These are phyloP conservation scores for Masnerella sp. DNA, from an alignment of 2,888 invertebrate genomes.

Conservation along the genomic window DNA sequence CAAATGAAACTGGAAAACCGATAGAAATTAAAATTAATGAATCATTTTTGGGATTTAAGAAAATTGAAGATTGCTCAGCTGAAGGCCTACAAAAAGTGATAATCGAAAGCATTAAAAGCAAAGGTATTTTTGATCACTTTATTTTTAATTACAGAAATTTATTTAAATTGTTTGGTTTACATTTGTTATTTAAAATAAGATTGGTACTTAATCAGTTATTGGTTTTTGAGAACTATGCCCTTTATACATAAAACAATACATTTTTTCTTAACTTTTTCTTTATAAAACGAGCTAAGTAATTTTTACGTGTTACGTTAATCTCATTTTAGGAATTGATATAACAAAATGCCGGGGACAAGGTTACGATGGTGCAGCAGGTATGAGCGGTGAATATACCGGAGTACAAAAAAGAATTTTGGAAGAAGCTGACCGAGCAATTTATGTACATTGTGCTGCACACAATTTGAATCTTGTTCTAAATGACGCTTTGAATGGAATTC, in stretches of 20 bases:
- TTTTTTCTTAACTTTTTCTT: neutral
- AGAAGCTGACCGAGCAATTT: constrained; percentile 38
- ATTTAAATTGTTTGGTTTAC: too few relatives aligned
- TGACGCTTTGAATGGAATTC: constrained; percentile 31
- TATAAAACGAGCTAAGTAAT: neutral
- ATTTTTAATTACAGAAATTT: too few relatives aligned
- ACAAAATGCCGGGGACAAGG: constrained; percentile 56
- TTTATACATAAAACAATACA: too few relatives aligned
- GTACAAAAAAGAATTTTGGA: constrained; percentile 47
- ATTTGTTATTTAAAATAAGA: too few relatives aligned
- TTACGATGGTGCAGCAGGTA: constrained; percentile 57
- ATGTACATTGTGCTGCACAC: constrained; percentile 59
- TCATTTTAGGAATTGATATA: constrained; percentile 57
- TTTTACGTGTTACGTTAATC: constrained; percentile 1
- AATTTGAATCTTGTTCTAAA: constrained; percentile 52
- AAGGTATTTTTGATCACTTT: constrained; percentile 22
- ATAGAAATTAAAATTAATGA: constrained; percentile 42
- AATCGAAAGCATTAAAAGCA: constrained; percentile 24
- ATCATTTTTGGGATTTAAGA: constrained; percentile 35
- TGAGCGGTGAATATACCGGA: constrained; percentile 49
- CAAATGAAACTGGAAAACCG: constrained; percentile 29
- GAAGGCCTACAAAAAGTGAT: constrained; percentile 27
- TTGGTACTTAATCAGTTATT: too few relatives aligned
- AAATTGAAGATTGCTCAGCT: constrained; percentile 30
- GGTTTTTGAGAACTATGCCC: too few relatives aligned